phyloP scores from a whole-genome alignment of 2,113 vertebrate genomes.

The Cavia porcellus region DNA sequence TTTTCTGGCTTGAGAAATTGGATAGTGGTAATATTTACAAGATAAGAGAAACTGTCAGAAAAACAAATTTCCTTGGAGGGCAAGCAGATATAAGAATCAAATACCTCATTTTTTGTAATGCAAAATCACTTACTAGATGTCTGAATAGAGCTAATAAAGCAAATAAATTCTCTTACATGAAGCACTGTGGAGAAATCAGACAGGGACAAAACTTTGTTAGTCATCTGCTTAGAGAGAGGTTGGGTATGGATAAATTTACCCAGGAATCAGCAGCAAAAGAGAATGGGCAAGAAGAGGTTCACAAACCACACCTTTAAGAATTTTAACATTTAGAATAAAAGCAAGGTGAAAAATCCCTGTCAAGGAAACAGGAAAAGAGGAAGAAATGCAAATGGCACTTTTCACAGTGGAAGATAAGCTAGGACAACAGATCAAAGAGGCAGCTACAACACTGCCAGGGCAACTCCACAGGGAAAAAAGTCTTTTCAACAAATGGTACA shows the following conservation, averaged over 20 bases:
- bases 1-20: slow-evolving; percentile 16
- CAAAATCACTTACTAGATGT: background rate
- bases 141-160: background rate
- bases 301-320: background rate
- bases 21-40: background rate
- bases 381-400: background rate
- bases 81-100: background rate
- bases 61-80: slow-evolving; percentile 39
- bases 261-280: background rate
- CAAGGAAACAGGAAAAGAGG: background rate
- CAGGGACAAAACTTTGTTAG: background rate
- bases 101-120: slow-evolving; percentile 36
- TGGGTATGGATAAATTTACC: background rate
- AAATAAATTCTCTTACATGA: background rate
- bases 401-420: background rate
- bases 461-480: background rate
- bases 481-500: background rate
- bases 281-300: background rate
- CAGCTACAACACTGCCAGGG: background rate
- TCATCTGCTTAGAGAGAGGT: background rate
- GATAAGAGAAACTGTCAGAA: background rate
- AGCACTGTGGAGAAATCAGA: background rate
- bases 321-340: background rate
- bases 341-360: background rate
- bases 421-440: background rate